These are phyloP conservation scores for Peribatodes rhomboidaria DNA, from an alignment of 2,888 invertebrate genomes.

Conservation along the genomic window DNA sequence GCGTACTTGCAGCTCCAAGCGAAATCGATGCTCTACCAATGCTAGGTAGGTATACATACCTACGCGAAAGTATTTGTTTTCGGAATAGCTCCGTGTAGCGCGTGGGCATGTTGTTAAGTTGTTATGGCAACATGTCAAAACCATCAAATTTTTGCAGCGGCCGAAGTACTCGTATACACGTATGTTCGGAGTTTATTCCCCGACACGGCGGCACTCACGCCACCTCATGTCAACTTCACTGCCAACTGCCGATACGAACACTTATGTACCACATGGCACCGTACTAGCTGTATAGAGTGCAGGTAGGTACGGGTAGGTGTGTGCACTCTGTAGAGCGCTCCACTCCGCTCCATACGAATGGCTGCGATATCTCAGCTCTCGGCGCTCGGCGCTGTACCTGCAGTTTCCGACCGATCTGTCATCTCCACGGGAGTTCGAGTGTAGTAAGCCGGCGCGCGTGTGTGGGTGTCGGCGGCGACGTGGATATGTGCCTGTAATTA, in stretches of 20 bases:
- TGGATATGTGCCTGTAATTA: conserved; percentile 8
- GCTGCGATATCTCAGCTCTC: conserved; percentile 33
- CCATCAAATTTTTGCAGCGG: neutral
- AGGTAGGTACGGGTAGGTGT: no score
- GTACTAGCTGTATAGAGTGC: neutral
- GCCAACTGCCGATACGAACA: neutral
- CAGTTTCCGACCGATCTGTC: conserved; percentile 49
- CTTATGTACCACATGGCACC: neutral
- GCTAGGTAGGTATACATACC: neutral
- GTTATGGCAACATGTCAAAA: conserved; percentile 5
- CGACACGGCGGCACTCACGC: neutral
- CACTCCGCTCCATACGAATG: conserved; percentile 12
- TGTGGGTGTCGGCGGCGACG: conserved; percentile 14
- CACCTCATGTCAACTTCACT: conserved; percentile 4
- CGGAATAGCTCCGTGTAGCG: neutral
- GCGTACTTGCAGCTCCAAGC: neutral
- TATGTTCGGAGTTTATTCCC: neutral
- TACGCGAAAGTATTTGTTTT: neutral
- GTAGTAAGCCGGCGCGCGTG: conserved; percentile 18
- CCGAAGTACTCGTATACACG: neutral
- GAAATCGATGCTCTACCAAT: neutral
- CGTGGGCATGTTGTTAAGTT: conserved; percentile 1
- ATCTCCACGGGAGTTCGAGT: conserved; percentile 38
- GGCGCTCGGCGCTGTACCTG: conserved; percentile 13
- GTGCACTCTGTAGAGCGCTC: no score